Conservation (phyloP, 2,888 invertebrate genomes). For the Danaus chrysippus region DNA sequence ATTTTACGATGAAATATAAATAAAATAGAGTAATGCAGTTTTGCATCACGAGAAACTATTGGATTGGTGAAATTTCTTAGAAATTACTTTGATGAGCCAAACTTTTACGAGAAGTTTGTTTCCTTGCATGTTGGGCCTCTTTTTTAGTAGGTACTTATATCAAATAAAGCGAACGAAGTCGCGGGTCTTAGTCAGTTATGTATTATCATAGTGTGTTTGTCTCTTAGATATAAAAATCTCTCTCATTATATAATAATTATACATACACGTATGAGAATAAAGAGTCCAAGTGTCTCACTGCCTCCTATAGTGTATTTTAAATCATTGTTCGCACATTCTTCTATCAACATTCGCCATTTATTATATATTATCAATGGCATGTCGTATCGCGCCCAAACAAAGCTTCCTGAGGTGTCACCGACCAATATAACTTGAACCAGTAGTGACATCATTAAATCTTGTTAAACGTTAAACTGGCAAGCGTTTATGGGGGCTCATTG, state of each 20-base stretch:
- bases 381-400: slow-evolving; percentile 75
- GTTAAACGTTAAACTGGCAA: slow-evolving; percentile 11
- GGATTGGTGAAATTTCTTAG: too few species aligned
- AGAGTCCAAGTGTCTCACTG: background rate
- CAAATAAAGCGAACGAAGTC: too few species aligned
- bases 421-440: slow-evolving; percentile 49
- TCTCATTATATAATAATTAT: background rate
- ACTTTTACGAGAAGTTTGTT: too few species aligned
- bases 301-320: slow-evolving; percentile 3
- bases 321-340: slow-evolving; percentile 44
- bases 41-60: too few species aligned
- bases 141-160: too few species aligned
- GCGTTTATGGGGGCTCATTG: slow-evolving; percentile 38
- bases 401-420: slow-evolving; percentile 64
- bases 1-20: too few species aligned
- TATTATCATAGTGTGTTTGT: too few species aligned
- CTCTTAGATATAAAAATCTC: too few species aligned
- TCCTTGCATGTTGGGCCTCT: too few species aligned
- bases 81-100: too few species aligned
- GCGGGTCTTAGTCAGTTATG: too few species aligned
- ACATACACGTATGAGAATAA: background rate
- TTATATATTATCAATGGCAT: slow-evolving; percentile 72
- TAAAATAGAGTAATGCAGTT: too few species aligned
- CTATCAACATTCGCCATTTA: slow-evolving; percentile 70
- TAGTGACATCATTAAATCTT: slow-evolving; percentile 28